A percentile compares a stretch with the other conserved stretches of the same genome.
Evolutionary conservation across 2,797 vertebrate genomes (phyloP).

Genomic region (Petrocephalus schoutedeni): DNA sequence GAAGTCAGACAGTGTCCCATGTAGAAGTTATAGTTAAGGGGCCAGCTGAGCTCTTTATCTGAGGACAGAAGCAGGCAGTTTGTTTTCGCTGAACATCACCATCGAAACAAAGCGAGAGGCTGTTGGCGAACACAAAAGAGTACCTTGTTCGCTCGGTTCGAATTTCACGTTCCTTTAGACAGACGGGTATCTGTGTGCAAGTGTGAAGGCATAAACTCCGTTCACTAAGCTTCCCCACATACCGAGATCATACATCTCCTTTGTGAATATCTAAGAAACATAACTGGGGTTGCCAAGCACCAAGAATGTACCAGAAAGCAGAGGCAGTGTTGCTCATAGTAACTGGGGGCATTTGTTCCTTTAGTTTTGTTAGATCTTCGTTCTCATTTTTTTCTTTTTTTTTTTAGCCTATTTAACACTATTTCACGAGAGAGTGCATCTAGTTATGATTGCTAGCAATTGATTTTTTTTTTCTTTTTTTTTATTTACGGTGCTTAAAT

Average conservation of each 20-base stretch:
- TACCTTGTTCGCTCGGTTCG: conserved; percentile 36
- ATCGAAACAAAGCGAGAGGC: conserved; percentile 39
- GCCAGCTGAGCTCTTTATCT: conserved; percentile 48
- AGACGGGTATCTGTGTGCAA: not conserved
- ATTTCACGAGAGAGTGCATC: not conserved
- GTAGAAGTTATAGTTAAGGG: conserved; percentile 46
- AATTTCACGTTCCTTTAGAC: not conserved
- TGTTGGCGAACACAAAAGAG: conserved; percentile 43
- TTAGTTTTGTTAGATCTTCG: not conserved
- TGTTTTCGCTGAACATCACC: conserved; percentile 45
- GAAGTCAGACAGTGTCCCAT: not conserved
- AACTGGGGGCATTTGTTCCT: not conserved
- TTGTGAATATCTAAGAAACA: conserved; percentile 11
- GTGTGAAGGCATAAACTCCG: not conserved
- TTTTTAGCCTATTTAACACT: not conserved
- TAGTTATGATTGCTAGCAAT: not conserved
- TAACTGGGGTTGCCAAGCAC: not conserved
- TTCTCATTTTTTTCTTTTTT: not conserved
- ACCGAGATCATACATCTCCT: not conserved
- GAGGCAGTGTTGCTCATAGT: not conserved
- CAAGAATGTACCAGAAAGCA: conserved; percentile 23
- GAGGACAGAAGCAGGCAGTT: conserved; percentile 42
- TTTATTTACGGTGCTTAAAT: not conserved
- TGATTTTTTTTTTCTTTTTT: not conserved
- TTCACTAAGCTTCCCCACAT: conserved; percentile 5